Evolutionary conservation across 2,797 vertebrate genomes (phyloP).

Genomic region (Margarornis squamiger): DNA sequence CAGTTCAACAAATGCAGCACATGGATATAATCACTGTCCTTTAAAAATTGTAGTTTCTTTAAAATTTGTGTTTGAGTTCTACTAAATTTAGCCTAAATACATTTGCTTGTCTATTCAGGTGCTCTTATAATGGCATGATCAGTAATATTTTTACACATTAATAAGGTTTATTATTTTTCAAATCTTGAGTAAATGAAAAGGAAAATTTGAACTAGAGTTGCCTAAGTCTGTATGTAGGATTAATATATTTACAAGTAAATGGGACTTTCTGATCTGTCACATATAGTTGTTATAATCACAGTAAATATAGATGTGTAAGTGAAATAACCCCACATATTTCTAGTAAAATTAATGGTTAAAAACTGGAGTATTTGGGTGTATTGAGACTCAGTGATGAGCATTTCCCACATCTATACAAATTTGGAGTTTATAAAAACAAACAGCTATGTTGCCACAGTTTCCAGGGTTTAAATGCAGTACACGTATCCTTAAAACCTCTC

Average conservation of each 20-base stretch:
- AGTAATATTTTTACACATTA: neutral
- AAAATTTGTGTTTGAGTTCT: neutral
- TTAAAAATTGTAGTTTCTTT: neutral
- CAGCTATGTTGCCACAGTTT: neutral
- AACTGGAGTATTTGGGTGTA: neutral
- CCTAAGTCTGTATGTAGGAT: neutral
- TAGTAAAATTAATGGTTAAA: neutral
- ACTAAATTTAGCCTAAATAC: neutral
- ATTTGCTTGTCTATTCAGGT: neutral
- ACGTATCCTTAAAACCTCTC: neutral
- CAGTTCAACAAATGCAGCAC: neutral
- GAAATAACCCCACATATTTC: fast-evolving
- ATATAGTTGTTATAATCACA: neutral
- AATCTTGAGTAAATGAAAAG: neutral
- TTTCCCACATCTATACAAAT: neutral
- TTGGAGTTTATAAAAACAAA: neutral
- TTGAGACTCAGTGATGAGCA: neutral
- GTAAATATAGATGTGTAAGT: neutral
- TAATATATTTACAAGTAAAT: neutral
- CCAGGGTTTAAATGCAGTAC: neutral
- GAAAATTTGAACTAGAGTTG: neutral
- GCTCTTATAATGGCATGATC: neutral
- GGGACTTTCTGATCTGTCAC: neutral
- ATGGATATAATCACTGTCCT: neutral
- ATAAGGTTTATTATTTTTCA: neutral